Base-by-base conservation (phyloP, 2,797 vertebrate species). In the Acridotheres tristis region DNA sequence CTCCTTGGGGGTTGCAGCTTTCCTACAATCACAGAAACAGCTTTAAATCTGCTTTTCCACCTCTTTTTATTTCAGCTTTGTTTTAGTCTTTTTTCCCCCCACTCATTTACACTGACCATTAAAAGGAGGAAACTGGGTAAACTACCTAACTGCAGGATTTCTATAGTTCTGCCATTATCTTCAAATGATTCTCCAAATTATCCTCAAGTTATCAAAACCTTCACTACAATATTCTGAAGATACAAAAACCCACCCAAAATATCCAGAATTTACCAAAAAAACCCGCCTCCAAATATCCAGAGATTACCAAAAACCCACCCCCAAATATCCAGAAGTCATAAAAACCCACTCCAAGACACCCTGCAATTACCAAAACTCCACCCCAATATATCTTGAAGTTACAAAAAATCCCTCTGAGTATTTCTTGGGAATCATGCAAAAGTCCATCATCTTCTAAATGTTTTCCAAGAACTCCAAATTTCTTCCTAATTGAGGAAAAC, bases 381-480 rank as follows among this genome's bases (percentile, higher is more conserved):
- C 26, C 26, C 48, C 15, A 27, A 50, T 26, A 50, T 50, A 50
- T 27, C 15, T 15, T 27, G 48, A 50, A 50, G 50, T 29, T 51
- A 51, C 16, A 27, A 51, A 29, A 51, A 63, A 5, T 1, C 7
- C 21, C 11, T n/a, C 20, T 7, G 10, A 36, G 8, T 3, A 2
- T 15, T 23, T 21, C 7, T 1, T 3, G 0, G 2, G 3, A 40
- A 26, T 27, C 13, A 11, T 0, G 2, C 13, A 88, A 42, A 26
- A 16, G 4, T 4, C 3, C 19, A 30, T 4, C 13, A 13, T 2
- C 8, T 22, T 16, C 18, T 11, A 53, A 73, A 11, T 2, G 16
- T 16, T 10, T 58, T 5, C 6, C 1, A 1, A 34, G 9, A 57
- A 17, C 5, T 7, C 19, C 11, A 3, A 21, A 29, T 22, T 47